Evolutionary conservation across 2,113 vertebrate genomes (phyloP), one percentile per base, ranked within the genome.

Genomic region (Cettia cetti): DNA sequence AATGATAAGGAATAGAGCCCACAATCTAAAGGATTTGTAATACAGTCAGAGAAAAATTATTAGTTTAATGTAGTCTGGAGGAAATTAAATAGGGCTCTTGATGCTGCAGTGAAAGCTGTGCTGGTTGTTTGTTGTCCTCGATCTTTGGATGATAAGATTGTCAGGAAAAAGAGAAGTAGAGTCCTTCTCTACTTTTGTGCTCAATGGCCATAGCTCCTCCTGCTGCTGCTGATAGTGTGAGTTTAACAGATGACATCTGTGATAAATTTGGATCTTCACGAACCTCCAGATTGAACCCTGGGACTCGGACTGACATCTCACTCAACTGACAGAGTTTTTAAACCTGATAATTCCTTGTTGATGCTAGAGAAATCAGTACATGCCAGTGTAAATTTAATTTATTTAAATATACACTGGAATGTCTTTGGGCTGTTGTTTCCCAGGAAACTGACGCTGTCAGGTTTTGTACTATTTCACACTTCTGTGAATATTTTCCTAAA

Each of bases 381-480:
- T 0, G 3, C 23, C 1, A 0, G 30, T 39, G 50, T 80, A 80
- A 90, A 88, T 59, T n/a, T n/a, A n/a, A 2, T 90, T 86, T 82
- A 63, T 88, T 92, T 74, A 70, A 80, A 86, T 35, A 70, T 63
- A 72, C 45, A 42, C 69, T 72, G 59, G 82, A 52, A 45, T 47
- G 59, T 70, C 86, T 94, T 47, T 37, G 68, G 56, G 63, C 50
- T 61, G 33, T 53, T 85, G 79, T 94, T 90, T 89, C 90, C 82
- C 31, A 15, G 91, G 92, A 90, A 89, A 90, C 79, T 35, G 30
- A 56, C 12, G 7, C 52, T 71, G 37, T 28, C 45, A 11, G 28
- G 21, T 96, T 76, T 92, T 42, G 31, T 72, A 4, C 28, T 35
- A 30, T 64, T 63, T 87, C 56, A 56, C 52, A 49, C 13, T 42